Evolutionary conservation across 2,888 invertebrate genomes (phyloP), one percentile per base, ranked within the genome.

Genomic region (Diarsia rubi): DNA sequence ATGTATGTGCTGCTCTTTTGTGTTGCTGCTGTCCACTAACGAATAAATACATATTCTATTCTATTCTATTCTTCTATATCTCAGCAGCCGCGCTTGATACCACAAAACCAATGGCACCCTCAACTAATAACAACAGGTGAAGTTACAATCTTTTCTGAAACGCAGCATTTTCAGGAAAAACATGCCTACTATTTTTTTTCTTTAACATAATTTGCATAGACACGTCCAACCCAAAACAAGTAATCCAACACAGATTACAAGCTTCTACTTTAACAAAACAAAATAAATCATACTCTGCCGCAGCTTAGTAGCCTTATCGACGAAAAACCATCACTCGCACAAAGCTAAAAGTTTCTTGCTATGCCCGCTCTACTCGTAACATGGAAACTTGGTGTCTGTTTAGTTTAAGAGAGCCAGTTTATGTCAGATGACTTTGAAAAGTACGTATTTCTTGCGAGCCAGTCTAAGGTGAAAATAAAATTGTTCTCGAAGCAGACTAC

Each of bases 391-490:
- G 89, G 90, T 90, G 91, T 92, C 93, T 93, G 93, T 93, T 94
- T 93, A 92, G 93, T 93, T 93, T 92, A 92, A 93, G 89, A 90
- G 90, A 90, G 90, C 91, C 90, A 92, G 92, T 93, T 93, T 91
- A 89, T 87, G 93, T 92, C 92, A 90, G 88, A 90, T 91, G 91
- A 92, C 93, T 94, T 93, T 92, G 90, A 91, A 91, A 92, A 93
- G 90, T 90, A 90, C 91, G 87, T 93, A 92, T 92, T 91, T 93
- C 90, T 88, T 88, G 74, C 66, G 72, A 85, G 80, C 75, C 78
- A 83, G 71, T 86, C 80, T 76, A 78, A 86, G 86, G 85, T 88
- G 78, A 90, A 90, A 89, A 90, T 91, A 90, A 88, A 91, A 90
- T 84, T 88, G 78, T 81, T 81, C 72, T 66, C 74, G 66, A 69